Evolutionary conservation across 2,113 vertebrate species (phyloP).

Genomic region (Antennarius striatus): DNA sequence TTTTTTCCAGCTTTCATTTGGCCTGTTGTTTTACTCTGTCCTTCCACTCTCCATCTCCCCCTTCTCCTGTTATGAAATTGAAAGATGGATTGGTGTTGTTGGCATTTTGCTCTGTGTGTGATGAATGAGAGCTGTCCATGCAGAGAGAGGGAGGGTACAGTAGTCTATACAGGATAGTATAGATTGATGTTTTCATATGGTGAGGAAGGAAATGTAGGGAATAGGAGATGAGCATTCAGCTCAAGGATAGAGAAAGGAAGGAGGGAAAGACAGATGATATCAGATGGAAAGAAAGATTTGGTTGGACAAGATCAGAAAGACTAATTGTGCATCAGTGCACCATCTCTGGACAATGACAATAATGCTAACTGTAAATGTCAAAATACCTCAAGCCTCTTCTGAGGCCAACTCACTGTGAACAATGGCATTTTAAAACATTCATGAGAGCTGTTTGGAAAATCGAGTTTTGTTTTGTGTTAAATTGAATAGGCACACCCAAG

Average conservation of each 20-base stretch:
- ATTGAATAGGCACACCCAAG: conserved; percentile 3
- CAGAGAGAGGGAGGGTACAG: conserved; percentile 51
- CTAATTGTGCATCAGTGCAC: conserved; percentile 29
- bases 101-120: conserved; percentile 49
- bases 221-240: conserved; percentile 33
- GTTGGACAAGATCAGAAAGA: conserved; percentile 36
- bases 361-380: conserved; percentile 48
- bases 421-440: conserved; percentile 55
- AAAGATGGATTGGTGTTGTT: conserved; percentile 66
- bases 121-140: conserved; percentile 73
- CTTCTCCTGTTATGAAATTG: conserved; percentile 70
- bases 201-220: conserved; percentile 19
- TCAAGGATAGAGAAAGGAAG: conserved; percentile 30
- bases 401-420: conserved; percentile 21
- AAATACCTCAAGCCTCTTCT: conserved; percentile 6
- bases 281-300: conserved; percentile 27
- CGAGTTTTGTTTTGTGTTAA: conserved; percentile 27
- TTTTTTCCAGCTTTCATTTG: conserved; percentile 5
- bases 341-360: conserved; percentile 30
- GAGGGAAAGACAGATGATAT: conserved; percentile 46
- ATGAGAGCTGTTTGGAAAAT: conserved; percentile 57
- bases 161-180: conserved; percentile 51
- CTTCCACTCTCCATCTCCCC: conserved; percentile 56
- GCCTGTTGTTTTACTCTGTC: conserved; percentile 43
- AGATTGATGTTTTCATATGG: conserved; percentile 68